Conservation (phyloP, 2,113 vertebrate genomes). For the Cygnus atratus region DNA sequence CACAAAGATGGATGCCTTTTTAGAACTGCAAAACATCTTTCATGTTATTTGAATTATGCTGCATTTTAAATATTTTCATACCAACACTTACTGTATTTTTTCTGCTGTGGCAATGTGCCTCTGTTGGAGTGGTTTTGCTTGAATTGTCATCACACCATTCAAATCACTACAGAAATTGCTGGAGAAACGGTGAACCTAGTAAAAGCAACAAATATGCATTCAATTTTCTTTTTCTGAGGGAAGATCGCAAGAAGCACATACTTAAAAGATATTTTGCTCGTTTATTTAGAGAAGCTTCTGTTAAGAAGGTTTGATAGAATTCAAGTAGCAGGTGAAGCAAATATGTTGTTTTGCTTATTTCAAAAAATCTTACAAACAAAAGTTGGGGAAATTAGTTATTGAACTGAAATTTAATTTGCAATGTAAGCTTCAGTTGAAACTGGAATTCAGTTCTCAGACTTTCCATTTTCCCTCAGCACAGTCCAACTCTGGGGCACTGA, state of each 20-base stretch:
- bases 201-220: not conserved
- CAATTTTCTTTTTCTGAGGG: not conserved
- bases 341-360: not conserved
- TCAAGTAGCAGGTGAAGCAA: not conserved
- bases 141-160: constrained; percentile 87
- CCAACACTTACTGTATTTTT: constrained; percentile 76
- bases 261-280: not conserved
- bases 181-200: constrained; percentile 72
- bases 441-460: not conserved
- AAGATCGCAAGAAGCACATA: not conserved
- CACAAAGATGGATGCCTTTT: not conserved
- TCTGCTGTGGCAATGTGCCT: constrained; percentile 73
- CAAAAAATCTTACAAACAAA: not conserved
- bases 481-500: not conserved
- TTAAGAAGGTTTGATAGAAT: not conserved
- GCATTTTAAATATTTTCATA: not conserved
- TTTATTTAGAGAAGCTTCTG: not conserved
- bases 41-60: not conserved
- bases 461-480: not conserved
- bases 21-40: not conserved
- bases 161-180: constrained; percentile 76
- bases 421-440: not conserved
- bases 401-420: not conserved
- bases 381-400: not conserved
- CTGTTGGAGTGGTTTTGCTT: constrained; percentile 85